Evolutionary conservation across 2,888 invertebrate genomes (phyloP).

Genomic region (Boloria euphrosyne): DNA sequence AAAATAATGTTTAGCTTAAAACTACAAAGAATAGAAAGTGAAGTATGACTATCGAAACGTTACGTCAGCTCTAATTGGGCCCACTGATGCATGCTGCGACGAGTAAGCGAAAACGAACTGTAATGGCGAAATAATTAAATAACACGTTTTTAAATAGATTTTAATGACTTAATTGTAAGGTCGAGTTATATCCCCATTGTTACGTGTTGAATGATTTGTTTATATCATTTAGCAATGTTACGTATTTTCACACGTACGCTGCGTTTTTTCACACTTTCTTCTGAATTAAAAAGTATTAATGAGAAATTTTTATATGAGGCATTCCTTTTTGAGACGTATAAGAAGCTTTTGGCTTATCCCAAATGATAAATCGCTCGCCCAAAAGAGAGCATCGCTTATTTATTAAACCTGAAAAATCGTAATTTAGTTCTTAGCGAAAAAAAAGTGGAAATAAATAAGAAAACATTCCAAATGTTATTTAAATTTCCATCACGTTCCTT

Average conservation of each 20-base stretch:
- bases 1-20: slow-evolving; percentile 1
- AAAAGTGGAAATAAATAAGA: slow-evolving; percentile 38
- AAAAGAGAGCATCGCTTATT: background rate
- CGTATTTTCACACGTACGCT: too few species aligned
- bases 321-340: too few species aligned
- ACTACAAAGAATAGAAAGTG: slow-evolving; percentile 44
- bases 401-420: background rate
- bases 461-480: slow-evolving; percentile 48
- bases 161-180: slow-evolving; percentile 6
- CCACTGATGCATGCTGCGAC: slow-evolving; percentile 42
- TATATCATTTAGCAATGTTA: too few species aligned
- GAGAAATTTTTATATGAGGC: too few species aligned
- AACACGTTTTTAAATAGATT: slow-evolving; percentile 21
- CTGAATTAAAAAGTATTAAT: too few species aligned
- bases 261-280: too few species aligned
- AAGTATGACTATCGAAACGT: slow-evolving; percentile 34
- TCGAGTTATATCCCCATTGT: background rate
- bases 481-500: slow-evolving; percentile 55
- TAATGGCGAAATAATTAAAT: slow-evolving; percentile 25
- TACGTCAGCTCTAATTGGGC: slow-evolving; percentile 44
- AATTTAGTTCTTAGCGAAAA: background rate
- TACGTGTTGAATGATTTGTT: background rate
- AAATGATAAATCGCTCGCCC: too few species aligned
- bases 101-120: slow-evolving; percentile 44
- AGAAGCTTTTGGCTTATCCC: too few species aligned